phyloP scores from a whole-genome alignment of 2,888 invertebrate species.

The Limenitis camilla region DNA sequence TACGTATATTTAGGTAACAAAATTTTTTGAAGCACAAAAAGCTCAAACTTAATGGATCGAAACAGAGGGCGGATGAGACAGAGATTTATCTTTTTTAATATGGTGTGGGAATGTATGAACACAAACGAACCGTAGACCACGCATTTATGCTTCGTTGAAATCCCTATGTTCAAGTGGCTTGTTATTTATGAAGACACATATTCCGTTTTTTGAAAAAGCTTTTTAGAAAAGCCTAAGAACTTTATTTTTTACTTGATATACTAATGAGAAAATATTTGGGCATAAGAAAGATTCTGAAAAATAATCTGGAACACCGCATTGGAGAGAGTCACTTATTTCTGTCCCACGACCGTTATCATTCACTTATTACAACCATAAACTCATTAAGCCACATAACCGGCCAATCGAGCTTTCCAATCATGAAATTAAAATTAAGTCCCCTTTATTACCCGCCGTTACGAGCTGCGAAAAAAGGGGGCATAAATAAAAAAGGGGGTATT shows the following conservation, averaged over 20 bases:
- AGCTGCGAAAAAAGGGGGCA: constrained; percentile 75
- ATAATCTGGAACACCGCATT: constrained; percentile 11
- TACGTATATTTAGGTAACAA: constrained; percentile 22
- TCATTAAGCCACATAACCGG: constrained; percentile 71
- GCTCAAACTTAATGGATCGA: constrained; percentile 45
- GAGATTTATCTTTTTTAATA: constrained; percentile 69
- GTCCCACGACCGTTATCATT: constrained; percentile 58
- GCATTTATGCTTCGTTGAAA: constrained; percentile 23
- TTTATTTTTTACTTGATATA: background rate
- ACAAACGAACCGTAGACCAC: constrained; percentile 24
- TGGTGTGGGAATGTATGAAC: constrained; percentile 50
- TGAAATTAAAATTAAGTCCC: constrained; percentile 74
- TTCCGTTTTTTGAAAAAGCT: background rate
- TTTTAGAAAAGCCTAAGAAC: background rate
- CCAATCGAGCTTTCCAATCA: constrained; percentile 74
- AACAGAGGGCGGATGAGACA: constrained; percentile 46
- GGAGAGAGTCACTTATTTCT: constrained; percentile 15
- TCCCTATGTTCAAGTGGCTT: constrained; percentile 45
- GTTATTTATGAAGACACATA: constrained; percentile 33
- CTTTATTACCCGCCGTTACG: constrained; percentile 70
- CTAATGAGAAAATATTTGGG: constrained; percentile 28
- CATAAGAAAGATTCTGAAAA: background rate
- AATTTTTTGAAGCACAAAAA: constrained; percentile 28
- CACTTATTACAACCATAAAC: constrained; percentile 63
- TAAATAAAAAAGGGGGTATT: constrained; percentile 72